These are phyloP conservation scores for Fissipunctia ypsillon DNA, from an alignment of 2,888 invertebrate species.

Conservation along the genomic window DNA sequence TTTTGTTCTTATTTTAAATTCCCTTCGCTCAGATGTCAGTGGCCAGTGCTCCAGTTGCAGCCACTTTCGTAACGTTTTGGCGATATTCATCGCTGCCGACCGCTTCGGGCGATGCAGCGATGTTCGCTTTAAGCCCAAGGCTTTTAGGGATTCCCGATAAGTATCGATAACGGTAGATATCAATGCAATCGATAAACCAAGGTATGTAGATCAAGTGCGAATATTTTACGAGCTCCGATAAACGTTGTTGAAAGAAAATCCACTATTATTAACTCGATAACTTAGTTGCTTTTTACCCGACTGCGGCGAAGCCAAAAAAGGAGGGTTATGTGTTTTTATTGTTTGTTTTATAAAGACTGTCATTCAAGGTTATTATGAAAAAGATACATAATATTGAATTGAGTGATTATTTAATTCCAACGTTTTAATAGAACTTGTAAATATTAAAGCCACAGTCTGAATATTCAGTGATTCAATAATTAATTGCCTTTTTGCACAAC, in stretches of 20 bases:
- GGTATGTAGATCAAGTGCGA: slow-evolving; percentile 59
- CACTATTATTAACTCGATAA: slow-evolving; percentile 30
- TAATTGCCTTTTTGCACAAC: slow-evolving; percentile 44
- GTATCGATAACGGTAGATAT: slow-evolving; percentile 61
- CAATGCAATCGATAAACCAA: slow-evolving; percentile 53
- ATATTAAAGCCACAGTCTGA: slow-evolving; percentile 21
- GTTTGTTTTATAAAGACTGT: not conserved
- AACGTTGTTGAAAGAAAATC: slow-evolving; percentile 47
- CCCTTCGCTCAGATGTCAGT: slow-evolving; percentile 62
- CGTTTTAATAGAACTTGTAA: slow-evolving; percentile 1
- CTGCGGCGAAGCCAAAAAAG: too few species aligned
- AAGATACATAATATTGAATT: not conserved
- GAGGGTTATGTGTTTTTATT: too few species aligned
- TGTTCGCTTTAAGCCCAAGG: slow-evolving; percentile 51
- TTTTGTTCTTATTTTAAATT: slow-evolving; percentile 69
- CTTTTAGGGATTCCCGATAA: slow-evolving; percentile 64
- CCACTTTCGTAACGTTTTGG: slow-evolving; percentile 71
- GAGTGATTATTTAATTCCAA: slow-evolving; percentile 20
- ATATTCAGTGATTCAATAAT: slow-evolving; percentile 53
- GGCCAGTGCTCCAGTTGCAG: slow-evolving; percentile 69
- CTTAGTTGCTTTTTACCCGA: not conserved
- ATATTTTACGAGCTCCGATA: slow-evolving; percentile 52
- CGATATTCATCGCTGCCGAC: slow-evolving; percentile 65
- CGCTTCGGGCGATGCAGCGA: slow-evolving; percentile 54
- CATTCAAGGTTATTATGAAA: slow-evolving; percentile 9